Evolutionary conservation across 2,113 vertebrate genomes (phyloP), one percentile per base, ranked within the genome.

Genomic region (Lasiurus borealis): DNA sequence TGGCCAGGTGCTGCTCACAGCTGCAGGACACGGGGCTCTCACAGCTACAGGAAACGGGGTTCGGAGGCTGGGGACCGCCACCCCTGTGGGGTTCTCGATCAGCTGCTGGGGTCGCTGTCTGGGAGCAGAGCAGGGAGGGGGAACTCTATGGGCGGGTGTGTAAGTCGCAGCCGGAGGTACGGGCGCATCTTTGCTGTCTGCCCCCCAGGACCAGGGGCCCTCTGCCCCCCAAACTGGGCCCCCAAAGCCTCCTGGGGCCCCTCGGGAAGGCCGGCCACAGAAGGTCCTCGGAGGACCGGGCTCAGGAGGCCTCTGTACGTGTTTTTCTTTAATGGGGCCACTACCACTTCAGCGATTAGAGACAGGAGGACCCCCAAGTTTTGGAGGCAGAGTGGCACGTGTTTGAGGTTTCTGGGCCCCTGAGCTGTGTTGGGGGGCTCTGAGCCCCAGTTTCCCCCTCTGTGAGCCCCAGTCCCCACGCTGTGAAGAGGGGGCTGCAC

Each of bases 191-290:
- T 76, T 44, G 77, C 52, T 10, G 62, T 36, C 23, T 25, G 48
- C 36, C 6, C n/a, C 14, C 9, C 1, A 14, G 7, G 52, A 44
- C n/a, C n/a, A 0, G 1, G 31, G 52, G 52, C 62, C 27, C 50
- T 18, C 19, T 13, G 85, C 46, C 5, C 5, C n/a, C 5, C 11
- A 13, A 72, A 23, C 9, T 11, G 3, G 29, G 54, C 34, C 54
- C 54, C 14, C 0, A 8, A 77, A 27, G 15, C 40, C 16, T 15
- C 14, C 6, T 6, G 0, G 27, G 40, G 40, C 40, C 40, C 40
- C 40, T 40, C 40, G 40, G 40, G 40, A 40, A 40, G 40, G 40
- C 40, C 40, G 40, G 40, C 40, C 40, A 5, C 36, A 40, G 40
- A 40, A 40, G 40, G 40, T 40, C n/a, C n/a, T n/a, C n/a, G n/a